Conservation (phyloP, 2,888 invertebrate species). For the Lingula anatina region DNA sequence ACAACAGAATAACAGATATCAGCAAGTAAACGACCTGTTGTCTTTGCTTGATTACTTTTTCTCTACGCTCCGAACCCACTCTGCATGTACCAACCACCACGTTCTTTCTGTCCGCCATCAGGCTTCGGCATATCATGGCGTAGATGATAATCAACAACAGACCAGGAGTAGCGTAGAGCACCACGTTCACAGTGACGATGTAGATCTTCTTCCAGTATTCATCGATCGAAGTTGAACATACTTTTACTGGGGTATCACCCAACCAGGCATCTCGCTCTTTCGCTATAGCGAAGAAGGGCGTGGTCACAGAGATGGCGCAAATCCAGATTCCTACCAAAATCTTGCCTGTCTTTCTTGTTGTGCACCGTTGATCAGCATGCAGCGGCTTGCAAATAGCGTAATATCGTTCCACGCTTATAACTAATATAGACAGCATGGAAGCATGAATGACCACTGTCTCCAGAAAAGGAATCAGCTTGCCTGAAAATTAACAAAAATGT, state of each 20-base stretch:
- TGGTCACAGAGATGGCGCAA: conserved; percentile 31
- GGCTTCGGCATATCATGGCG: conserved; percentile 51
- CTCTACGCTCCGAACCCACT: too few relatives aligned
- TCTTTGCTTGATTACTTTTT: too few relatives aligned
- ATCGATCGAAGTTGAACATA: conserved; percentile 76
- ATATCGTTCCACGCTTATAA: conserved; percentile 85
- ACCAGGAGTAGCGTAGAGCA: conserved; percentile 82
- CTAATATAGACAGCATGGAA: conserved; percentile 84
- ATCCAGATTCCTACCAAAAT: conserved; percentile 49
- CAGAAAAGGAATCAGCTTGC: conserved; percentile 86
- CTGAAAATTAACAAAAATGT: conserved; percentile 57
- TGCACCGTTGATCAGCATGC: conserved; percentile 57
- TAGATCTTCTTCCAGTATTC: conserved; percentile 74
- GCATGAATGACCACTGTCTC: conserved; percentile 88
- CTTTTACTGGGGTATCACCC: conserved; percentile 66
- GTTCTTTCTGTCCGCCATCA: conserved; percentile 15
- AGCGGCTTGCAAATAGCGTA: conserved; percentile 89
- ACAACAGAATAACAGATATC: too few relatives aligned
- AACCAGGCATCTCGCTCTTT: conserved; percentile 69
- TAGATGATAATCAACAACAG: conserved; percentile 76
- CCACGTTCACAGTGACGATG: conserved; percentile 71
- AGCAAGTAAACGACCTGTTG: too few relatives aligned
- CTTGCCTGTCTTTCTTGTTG: conserved; percentile 42
- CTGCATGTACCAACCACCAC: too few relatives aligned
- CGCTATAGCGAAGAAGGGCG: conserved; percentile 79